phyloP scores from a whole-genome alignment of 2,888 invertebrate species.

The Caenorhabditis wallacei region DNA sequence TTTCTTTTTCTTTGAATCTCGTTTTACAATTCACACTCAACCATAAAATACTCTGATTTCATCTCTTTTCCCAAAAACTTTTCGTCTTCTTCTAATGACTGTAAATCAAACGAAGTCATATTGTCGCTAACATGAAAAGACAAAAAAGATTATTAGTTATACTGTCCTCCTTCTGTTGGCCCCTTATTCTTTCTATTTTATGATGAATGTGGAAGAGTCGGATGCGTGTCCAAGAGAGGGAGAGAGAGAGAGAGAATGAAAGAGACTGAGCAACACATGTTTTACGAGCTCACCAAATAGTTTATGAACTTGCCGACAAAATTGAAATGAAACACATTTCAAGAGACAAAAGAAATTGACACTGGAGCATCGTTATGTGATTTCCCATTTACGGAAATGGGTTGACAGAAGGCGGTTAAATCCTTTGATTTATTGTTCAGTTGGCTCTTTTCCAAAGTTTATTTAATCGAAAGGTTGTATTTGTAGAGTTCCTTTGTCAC shows the following conservation, averaged over 20 bases:
- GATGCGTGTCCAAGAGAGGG: slow-evolving; percentile 12
- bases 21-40: not conserved
- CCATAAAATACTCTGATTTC: not conserved
- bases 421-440: slow-evolving; percentile 23
- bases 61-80: not conserved
- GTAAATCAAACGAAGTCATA: slow-evolving; percentile 24
- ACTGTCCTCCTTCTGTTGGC: not conserved
- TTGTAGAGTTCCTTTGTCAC: too few species aligned
- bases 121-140: slow-evolving; percentile 29
- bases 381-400: slow-evolving; percentile 42
- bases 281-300: slow-evolving; percentile 45
- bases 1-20: too few species aligned
- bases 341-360: slow-evolving; percentile 21
- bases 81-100: slow-evolving; percentile 9
- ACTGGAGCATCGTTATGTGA: slow-evolving; percentile 24
- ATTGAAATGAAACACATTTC: slow-evolving; percentile 31
- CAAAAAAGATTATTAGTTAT: slow-evolving; percentile 28
- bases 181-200: slow-evolving; percentile 15
- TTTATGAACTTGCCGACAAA: slow-evolving; percentile 43
- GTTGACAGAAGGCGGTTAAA: slow-evolving; percentile 11
- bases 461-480: too few species aligned
- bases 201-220: slow-evolving; percentile 22
- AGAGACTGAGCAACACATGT: slow-evolving; percentile 30
- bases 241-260: too few species aligned
- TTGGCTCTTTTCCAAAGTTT: not conserved